These are phyloP conservation scores for Oligia latruncula DNA, from an alignment of 2,888 invertebrate species.

Conservation along the genomic window DNA sequence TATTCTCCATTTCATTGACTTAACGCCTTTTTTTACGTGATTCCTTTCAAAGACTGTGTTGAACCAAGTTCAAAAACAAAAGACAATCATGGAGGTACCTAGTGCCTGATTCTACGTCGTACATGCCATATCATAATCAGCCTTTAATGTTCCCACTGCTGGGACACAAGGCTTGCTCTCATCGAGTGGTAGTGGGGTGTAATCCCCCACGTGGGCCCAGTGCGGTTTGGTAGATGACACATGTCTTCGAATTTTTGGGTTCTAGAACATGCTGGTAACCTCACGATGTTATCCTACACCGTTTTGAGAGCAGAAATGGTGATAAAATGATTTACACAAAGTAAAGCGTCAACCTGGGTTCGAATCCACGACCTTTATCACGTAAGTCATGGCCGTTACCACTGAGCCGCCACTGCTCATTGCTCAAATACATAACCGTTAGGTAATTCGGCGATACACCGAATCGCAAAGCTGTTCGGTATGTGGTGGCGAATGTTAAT, in stretches of 20 bases:
- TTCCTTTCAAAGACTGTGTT: background rate
- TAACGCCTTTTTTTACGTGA: background rate
- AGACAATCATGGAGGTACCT: no score
- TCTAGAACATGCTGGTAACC: no score
- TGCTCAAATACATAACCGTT: constrained; percentile 8
- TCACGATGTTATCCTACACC: background rate
- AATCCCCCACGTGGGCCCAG: no score
- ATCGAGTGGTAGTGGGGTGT: no score
- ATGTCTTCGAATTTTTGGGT: no score
- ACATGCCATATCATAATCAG: background rate
- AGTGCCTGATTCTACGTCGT: background rate
- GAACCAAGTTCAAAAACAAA: background rate
- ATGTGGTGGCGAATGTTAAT: constrained; percentile 64
- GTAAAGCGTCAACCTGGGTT: background rate
- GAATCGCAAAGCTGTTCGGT: constrained; percentile 14
- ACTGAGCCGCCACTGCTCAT: background rate
- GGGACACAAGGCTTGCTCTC: no score
- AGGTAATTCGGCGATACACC: constrained; percentile 43
- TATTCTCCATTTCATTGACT: no score
- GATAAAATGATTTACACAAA: background rate
- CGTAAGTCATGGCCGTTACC: background rate
- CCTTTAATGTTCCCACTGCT: no score
- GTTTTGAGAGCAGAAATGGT: background rate
- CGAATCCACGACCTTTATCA: background rate
- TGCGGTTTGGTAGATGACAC: no score